Evolutionary conservation across 2,888 invertebrate genomes (phyloP).

Genomic region (Heliothis peltigera): DNA sequence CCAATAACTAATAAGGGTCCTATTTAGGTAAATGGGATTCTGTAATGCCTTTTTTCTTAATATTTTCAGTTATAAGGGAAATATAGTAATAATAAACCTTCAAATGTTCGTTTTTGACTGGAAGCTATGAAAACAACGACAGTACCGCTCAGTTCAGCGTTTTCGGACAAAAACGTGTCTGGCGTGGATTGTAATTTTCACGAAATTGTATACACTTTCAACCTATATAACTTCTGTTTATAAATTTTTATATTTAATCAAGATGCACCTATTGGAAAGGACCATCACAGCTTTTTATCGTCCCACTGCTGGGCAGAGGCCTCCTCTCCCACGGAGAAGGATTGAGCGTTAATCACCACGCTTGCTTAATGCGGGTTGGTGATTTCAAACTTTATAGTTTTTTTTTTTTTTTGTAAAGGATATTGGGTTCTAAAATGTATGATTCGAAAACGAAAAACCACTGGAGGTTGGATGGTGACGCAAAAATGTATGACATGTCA

Average conservation of each 20-base stretch:
- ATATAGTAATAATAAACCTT: conserved; percentile 15
- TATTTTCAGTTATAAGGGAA: conserved; percentile 18
- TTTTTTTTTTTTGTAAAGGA: too few species aligned
- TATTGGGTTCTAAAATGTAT: too few species aligned
- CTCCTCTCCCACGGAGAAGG: too few species aligned
- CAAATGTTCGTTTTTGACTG: background rate
- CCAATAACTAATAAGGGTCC: conserved; percentile 27
- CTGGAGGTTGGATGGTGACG: too few species aligned
- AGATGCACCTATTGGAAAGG: too few species aligned
- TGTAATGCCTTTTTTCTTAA: conserved; percentile 28
- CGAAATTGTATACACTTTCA: conserved; percentile 31
- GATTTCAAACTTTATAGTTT: too few species aligned
- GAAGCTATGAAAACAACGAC: conserved; percentile 38
- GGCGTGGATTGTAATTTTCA: conserved; percentile 37
- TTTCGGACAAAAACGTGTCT: conserved; percentile 43
- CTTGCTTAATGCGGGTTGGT: too few species aligned
- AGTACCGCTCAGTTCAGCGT: conserved; percentile 29
- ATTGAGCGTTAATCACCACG: too few species aligned
- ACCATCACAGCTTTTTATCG: too few species aligned
- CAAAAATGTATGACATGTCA: too few species aligned
- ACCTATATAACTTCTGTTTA: conserved; percentile 25
- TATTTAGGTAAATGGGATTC: conserved; percentile 30
- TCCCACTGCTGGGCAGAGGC: too few species aligned
- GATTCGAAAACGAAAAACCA: too few species aligned
- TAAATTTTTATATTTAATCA: background rate